A percentile compares a stretch with the other conserved stretches of the same genome.
Evolutionary conservation across 1,140 invertebrate genomes (phyloP).

Genomic region (Acromyrmex echinatior): DNA sequence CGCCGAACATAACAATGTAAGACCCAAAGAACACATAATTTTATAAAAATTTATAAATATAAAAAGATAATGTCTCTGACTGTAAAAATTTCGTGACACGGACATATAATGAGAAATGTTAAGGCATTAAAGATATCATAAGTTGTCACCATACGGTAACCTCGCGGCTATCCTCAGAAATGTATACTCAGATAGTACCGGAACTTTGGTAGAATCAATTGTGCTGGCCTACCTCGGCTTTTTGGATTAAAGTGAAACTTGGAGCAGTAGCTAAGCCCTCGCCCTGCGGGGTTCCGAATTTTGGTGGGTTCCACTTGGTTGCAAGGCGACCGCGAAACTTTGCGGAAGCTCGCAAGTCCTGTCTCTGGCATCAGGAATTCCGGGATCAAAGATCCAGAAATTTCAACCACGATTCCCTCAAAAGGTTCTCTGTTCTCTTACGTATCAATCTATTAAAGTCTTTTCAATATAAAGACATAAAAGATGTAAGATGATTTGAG

Average conservation of each 20-base stretch:
- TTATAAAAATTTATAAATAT: not conserved
- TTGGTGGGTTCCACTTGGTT: conserved; percentile 74
- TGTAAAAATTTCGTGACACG: not conserved
- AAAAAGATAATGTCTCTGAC: not conserved
- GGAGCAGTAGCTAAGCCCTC: conserved; percentile 82
- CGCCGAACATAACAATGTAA: no score
- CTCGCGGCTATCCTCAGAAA: conserved; percentile 40
- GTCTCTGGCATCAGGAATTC: conserved; percentile 18
- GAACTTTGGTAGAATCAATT: conserved; percentile 84
- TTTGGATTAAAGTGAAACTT: conserved; percentile 87
- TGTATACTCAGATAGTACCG: conserved; percentile 44
- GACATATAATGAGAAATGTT: not conserved
- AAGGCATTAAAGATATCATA: conserved; percentile 10
- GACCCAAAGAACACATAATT: not conserved
- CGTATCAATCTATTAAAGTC: not conserved
- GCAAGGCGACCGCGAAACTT: conserved; percentile 72
- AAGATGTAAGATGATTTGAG: no score
- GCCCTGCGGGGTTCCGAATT: conserved; percentile 80
- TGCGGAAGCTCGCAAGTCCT: conserved; percentile 60
- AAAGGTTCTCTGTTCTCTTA: not conserved
- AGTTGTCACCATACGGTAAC: conserved; percentile 8
- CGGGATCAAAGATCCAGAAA: conserved; percentile 40
- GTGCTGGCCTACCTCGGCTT: conserved; percentile 85
- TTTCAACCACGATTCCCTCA: not conserved
- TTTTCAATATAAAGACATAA: not conserved